These are phyloP conservation scores for Drosophila subsilvestris DNA, from an alignment of 2,888 invertebrate genomes.

Conservation along the genomic window DNA sequence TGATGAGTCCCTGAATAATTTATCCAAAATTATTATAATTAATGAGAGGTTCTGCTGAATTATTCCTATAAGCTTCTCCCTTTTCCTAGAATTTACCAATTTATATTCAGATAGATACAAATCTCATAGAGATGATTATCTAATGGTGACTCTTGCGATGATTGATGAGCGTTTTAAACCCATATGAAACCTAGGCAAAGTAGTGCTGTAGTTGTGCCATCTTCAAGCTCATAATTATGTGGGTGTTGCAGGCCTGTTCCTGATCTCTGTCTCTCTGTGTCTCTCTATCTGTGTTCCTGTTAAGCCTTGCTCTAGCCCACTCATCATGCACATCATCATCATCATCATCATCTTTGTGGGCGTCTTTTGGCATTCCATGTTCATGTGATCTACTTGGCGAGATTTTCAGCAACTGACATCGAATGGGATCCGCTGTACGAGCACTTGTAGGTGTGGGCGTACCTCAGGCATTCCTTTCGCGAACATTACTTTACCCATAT, in stretches of 20 bases:
- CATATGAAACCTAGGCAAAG: slow-evolving; percentile 4
- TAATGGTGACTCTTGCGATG: background rate
- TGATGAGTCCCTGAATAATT: too few relatives aligned
- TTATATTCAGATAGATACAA: background rate
- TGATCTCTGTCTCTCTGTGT: background rate
- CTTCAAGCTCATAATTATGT: slow-evolving; percentile 33
- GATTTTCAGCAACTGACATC: slow-evolving; percentile 42
- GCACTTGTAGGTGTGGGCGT: slow-evolving; percentile 54
- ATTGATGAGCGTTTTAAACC: background rate
- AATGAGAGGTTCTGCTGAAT: too few relatives aligned
- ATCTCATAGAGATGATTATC: background rate
- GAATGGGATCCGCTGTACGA: slow-evolving; percentile 14
- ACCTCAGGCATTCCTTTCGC: slow-evolving; percentile 4
- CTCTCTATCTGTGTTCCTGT: background rate
- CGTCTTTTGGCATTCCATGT: slow-evolving; percentile 39
- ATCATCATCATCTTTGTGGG: slow-evolving; percentile 16
- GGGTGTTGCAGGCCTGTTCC: slow-evolving; percentile 24
- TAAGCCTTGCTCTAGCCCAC: slow-evolving; percentile 21
- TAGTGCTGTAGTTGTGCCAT: slow-evolving; percentile 10
- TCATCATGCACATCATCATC: slow-evolving; percentile 24
- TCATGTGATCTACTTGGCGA: slow-evolving; percentile 71
- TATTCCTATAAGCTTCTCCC: too few relatives aligned
- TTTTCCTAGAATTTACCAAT: background rate
- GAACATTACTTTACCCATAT: background rate
- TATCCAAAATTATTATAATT: too few relatives aligned